These are phyloP conservation scores for Oceanites oceanicus DNA, from an alignment of 2,113 vertebrate genomes.

Conservation along the genomic window DNA sequence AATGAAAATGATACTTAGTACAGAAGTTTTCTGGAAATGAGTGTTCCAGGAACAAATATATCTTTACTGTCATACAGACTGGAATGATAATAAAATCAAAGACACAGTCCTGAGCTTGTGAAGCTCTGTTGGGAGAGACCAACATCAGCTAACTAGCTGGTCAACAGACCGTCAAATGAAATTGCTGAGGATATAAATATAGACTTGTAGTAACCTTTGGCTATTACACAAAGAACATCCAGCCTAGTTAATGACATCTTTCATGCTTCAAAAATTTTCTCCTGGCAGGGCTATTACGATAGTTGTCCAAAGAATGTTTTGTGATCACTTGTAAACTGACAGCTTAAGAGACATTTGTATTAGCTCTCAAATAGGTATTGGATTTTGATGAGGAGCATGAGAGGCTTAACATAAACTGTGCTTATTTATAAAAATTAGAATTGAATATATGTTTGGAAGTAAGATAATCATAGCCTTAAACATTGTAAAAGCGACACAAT, in stretches of 20 bases:
- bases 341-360: background rate
- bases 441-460: background rate
- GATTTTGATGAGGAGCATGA: background rate
- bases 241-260: background rate
- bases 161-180: background rate
- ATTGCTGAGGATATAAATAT: slow-evolving; percentile 15
- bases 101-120: background rate
- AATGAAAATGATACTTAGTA: background rate
- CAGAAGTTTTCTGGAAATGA: background rate
- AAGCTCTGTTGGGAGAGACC: background rate
- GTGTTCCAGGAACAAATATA: background rate
- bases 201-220: slow-evolving; percentile 14
- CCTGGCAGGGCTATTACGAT: background rate
- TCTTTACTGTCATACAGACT: background rate
- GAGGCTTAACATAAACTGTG: background rate
- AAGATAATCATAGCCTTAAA: background rate
- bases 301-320: background rate
- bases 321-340: background rate
- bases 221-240: background rate
- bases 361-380: background rate
- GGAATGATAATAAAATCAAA: background rate
- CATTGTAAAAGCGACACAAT: background rate
- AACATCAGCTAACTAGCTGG: background rate
- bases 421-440: background rate
- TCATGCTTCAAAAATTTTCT: slow-evolving; percentile 24